Evolutionary conservation across 2,113 vertebrate genomes (phyloP).

Genomic region (Eidolon helvum): DNA sequence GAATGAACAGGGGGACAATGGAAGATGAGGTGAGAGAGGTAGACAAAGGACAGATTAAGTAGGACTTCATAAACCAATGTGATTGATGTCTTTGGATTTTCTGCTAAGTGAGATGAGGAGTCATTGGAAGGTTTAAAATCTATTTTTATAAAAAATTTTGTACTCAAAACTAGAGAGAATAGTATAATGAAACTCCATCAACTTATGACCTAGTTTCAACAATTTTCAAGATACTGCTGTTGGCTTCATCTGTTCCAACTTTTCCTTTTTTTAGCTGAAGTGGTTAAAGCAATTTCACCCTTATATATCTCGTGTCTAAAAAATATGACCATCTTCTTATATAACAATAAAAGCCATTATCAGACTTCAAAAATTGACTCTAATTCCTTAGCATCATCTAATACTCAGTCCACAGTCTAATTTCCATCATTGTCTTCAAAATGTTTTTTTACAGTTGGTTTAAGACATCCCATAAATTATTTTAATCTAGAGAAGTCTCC

Average conservation of each 20-base stretch:
- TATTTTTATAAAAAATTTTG: not conserved
- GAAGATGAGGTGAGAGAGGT: not conserved
- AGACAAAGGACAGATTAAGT: not conserved
- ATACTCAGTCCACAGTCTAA: not conserved
- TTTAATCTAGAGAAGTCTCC: not conserved
- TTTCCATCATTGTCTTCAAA: not conserved
- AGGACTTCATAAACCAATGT: not conserved
- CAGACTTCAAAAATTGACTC: not conserved
- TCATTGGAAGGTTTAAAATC: not conserved
- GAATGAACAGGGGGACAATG: not conserved
- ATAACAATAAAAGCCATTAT: conserved; percentile 27
- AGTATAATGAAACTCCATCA: not conserved
- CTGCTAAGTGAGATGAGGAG: not conserved
- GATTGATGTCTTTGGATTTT: not conserved
- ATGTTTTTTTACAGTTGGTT: not conserved
- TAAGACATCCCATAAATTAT: not conserved
- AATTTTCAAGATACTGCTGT: not conserved
- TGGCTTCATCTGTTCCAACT: not conserved
- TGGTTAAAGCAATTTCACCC: not conserved
- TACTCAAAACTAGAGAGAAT: not conserved
- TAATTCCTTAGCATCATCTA: not conserved
- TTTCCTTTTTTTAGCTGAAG: not conserved
- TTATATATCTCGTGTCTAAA: not conserved
- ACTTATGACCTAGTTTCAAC: not conserved
- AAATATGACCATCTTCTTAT: not conserved